Conservation (phyloP, 2,113 vertebrate genomes). For the Dermatemys mawii region DNA sequence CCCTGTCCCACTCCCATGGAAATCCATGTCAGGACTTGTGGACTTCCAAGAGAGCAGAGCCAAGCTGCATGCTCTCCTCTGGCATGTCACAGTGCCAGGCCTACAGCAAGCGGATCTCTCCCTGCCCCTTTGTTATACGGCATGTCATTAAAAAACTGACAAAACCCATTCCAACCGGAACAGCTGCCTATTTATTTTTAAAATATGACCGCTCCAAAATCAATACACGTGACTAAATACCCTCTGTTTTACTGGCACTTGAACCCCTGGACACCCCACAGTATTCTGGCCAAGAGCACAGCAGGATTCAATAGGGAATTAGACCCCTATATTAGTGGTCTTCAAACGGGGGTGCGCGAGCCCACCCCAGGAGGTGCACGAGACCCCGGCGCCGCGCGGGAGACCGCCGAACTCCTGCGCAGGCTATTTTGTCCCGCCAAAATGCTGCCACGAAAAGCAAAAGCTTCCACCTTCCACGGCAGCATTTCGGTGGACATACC, state of each 20-base stretch:
- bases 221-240: neutral
- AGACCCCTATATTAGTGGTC: too few relatives aligned
- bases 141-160: neutral
- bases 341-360: too few relatives aligned
- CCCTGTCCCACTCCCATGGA: neutral
- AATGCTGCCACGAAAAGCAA: too few relatives aligned
- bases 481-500: too few relatives aligned
- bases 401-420: too few relatives aligned
- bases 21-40: neutral
- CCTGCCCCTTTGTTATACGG: neutral
- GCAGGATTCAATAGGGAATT: neutral
- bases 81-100: neutral
- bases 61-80: neutral
- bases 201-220: neutral
- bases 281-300: neutral
- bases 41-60: neutral
- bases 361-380: too few relatives aligned
- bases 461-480: too few relatives aligned
- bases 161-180: neutral
- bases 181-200: neutral
- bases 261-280: neutral
- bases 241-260: neutral
- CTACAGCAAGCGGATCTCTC: neutral
- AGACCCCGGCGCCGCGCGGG: too few relatives aligned
- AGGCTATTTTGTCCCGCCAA: too few relatives aligned